phyloP scores from a whole-genome alignment of 2,797 vertebrate genomes.

The Dermochelys coriacea region DNA sequence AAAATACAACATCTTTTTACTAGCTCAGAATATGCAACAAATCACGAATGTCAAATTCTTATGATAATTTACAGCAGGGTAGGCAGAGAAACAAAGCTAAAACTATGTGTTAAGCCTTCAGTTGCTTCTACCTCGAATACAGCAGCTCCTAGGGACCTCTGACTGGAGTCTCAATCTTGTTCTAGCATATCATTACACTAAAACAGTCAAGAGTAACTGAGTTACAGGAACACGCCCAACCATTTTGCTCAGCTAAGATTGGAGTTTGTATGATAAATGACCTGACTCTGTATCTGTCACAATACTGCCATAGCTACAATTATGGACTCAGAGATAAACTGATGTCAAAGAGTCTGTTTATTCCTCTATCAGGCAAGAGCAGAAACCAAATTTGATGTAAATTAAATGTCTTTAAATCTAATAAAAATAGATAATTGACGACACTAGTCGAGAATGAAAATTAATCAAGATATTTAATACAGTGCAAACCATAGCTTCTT shows the following conservation, averaged over 20 bases:
- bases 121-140: background rate
- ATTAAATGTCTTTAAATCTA: background rate
- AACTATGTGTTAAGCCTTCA: background rate
- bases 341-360: background rate
- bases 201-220: background rate
- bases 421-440: constrained; percentile 30
- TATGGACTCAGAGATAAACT: background rate
- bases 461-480: constrained; percentile 93
- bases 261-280: background rate
- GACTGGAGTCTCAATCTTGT: background rate
- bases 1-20: background rate
- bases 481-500: constrained; percentile 92
- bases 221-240: background rate
- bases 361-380: accelerated
- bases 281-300: background rate
- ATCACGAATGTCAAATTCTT: background rate
- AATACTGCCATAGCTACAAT: background rate
- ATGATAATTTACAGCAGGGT: background rate
- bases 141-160: background rate
- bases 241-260: background rate
- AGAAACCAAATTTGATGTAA: background rate
- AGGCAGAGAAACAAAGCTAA: background rate
- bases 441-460: constrained; percentile 81
- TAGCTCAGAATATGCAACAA: background rate
- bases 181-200: background rate